Percentiles rank a stretch among this genome's conserved stretches.
phyloP scores from a whole-genome alignment of 2,888 invertebrate genomes.

The Julus scanicus region DNA sequence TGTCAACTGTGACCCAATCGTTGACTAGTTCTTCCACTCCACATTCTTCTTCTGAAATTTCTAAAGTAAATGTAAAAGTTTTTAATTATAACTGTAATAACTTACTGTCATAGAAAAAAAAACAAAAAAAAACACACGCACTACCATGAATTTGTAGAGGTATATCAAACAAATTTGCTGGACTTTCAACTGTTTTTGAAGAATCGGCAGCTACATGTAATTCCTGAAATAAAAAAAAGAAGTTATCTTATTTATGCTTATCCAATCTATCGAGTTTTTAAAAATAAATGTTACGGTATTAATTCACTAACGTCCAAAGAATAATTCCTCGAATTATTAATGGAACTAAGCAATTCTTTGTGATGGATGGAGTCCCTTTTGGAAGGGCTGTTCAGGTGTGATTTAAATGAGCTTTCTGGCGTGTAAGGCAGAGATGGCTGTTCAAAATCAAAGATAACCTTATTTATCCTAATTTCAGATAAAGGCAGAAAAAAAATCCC shows the following conservation, averaged over 20 bases:
- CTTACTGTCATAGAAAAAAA: not conserved
- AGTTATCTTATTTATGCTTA: not conserved
- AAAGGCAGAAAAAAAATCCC: not conserved
- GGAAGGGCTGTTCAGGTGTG: constrained; percentile 31
- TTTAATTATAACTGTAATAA: not conserved
- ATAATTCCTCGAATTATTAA: not conserved
- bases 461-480: not conserved
- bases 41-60: not conserved
- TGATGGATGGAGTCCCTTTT: constrained; percentile 44
- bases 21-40: constrained; percentile 46
- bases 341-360: not conserved
- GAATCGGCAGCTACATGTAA: not conserved
- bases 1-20: constrained; percentile 40
- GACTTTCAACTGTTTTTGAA: not conserved
- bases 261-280: not conserved
- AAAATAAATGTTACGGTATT: not conserved
- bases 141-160: not conserved
- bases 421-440: constrained; percentile 52
- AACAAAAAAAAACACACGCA: not conserved
- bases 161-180: constrained; percentile 18
- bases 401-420: constrained; percentile 50
- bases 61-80: not conserved
- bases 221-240: constrained; percentile 29
- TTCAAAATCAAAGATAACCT: not conserved
- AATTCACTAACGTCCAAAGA: not conserved